Conservation (phyloP, 2,797 vertebrate genomes). For the Streptopelia turtur region DNA sequence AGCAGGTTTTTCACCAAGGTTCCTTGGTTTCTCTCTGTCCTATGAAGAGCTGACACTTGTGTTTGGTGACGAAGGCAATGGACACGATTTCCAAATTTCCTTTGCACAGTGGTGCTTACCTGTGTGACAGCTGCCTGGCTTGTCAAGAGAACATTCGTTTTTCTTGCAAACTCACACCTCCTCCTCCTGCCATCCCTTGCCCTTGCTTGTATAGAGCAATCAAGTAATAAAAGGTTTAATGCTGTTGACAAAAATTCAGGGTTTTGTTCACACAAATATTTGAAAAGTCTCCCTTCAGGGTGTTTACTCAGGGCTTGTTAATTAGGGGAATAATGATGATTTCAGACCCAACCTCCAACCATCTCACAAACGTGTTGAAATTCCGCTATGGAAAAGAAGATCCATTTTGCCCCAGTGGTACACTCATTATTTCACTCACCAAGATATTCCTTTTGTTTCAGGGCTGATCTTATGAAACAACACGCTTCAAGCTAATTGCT, state of each 20-base stretch:
- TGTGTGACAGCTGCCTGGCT: background rate
- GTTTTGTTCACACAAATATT: background rate
- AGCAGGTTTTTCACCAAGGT: background rate
- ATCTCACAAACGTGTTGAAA: constrained; percentile 14
- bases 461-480: constrained; percentile 64
- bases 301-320: background rate
- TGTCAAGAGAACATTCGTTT: accelerated
- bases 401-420: constrained; percentile 43
- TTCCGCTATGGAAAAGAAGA: constrained; percentile 31
- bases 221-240: accelerated
- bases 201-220: background rate
- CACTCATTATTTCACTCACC: constrained; percentile 64
- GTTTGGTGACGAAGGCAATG: background rate
- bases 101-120: background rate
- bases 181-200: background rate
- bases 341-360: background rate
- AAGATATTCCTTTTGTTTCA: constrained; percentile 64
- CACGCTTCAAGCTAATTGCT: constrained; percentile 55
- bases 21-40: background rate
- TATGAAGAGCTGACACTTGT: background rate
- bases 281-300: background rate
- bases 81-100: background rate
- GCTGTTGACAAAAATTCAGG: background rate
- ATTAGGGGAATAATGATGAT: background rate
- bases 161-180: background rate